Conservation (phyloP, 35 echinoderm and acorn worm genomes). For the Heliocidaris tuberculata region DNA sequence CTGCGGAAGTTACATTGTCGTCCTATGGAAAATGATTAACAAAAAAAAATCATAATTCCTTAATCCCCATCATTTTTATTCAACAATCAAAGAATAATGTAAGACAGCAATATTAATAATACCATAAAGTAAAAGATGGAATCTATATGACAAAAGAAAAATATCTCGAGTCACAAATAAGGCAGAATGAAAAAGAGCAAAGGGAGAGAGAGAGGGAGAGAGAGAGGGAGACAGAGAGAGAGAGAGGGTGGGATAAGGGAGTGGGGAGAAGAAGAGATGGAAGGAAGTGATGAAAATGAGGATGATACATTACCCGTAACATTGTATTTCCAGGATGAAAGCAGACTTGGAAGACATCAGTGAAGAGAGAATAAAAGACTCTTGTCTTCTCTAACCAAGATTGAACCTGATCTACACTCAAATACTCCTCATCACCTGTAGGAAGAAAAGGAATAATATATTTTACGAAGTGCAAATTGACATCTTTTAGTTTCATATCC, state of each 20-base stretch:
- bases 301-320: slow-evolving; percentile 43
- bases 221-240: neutral
- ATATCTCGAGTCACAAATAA: too few relatives aligned
- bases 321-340: slow-evolving; percentile 52
- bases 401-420: slow-evolving; percentile 61
- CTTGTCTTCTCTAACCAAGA: slow-evolving; percentile 78
- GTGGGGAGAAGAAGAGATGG: neutral
- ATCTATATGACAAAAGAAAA: too few relatives aligned
- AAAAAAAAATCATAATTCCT: neutral
- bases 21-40: neutral
- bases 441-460: neutral
- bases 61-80: neutral
- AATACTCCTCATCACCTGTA: slow-evolving; percentile 13
- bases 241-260: neutral
- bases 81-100: neutral
- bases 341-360: slow-evolving; percentile 70
- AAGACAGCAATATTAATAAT: too few relatives aligned
- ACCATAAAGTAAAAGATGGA: too few relatives aligned
- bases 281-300: neutral
- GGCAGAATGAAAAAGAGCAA: too few relatives aligned
- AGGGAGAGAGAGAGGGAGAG: too few relatives aligned
- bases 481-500: too few relatives aligned
- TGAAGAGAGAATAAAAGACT: slow-evolving; percentile 72
- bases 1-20: neutral
- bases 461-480: neutral